phyloP scores from a whole-genome alignment of 2,888 invertebrate genomes.

The Halocaridina rubra region DNA sequence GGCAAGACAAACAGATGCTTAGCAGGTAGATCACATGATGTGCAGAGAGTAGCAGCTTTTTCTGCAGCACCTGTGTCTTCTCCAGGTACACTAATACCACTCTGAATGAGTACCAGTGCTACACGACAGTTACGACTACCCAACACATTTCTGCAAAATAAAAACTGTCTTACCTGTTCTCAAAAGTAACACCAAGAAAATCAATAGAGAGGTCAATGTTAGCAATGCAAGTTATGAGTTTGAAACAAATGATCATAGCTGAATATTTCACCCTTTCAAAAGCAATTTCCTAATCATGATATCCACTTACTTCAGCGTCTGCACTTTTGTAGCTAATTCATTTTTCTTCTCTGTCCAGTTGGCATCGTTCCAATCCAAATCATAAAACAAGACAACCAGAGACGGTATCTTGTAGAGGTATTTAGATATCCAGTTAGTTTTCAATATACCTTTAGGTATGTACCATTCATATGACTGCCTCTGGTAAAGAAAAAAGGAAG shows the following conservation, averaged over 20 bases:
- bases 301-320: conserved; percentile 72
- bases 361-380: conserved; percentile 96
- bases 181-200: no score
- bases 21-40: conserved; percentile 89
- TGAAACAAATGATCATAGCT: no score
- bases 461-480: conserved; percentile 88
- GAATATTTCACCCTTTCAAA: no score
- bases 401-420: conserved; percentile 90
- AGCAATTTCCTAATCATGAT: no score
- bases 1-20: conserved; percentile 94
- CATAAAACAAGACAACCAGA: conserved; percentile 93
- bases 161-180: no score
- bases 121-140: conserved; percentile 72
- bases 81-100: conserved; percentile 80
- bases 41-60: conserved; percentile 88
- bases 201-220: no score
- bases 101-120: conserved; percentile 90
- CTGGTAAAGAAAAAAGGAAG: conserved; percentile 20
- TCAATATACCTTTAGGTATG: conserved; percentile 92
- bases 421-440: conserved; percentile 95
- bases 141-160: conserved; percentile 63
- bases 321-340: conserved; percentile 91
- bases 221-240: no score
- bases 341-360: conserved; percentile 95
- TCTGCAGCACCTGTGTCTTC: conserved; percentile 88